Percentiles rank a stretch among this genome's conserved stretches.
These are phyloP conservation scores for Pseudomugil tenellus DNA, from an alignment of 2,797 vertebrate genomes.

Conservation along the genomic window DNA sequence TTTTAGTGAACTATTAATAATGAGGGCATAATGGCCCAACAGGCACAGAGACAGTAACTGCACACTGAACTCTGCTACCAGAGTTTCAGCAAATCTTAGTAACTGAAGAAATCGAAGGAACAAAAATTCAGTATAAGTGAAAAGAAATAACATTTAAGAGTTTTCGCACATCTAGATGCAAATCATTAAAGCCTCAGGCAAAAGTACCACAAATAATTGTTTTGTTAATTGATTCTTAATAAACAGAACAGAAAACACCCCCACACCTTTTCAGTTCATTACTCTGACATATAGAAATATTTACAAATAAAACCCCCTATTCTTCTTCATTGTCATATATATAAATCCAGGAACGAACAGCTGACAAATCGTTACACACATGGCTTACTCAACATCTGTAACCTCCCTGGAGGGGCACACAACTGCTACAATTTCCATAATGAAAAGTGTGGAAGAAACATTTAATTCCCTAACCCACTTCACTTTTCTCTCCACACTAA, in stretches of 20 bases:
- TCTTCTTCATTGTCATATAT: constrained; percentile 41
- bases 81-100: constrained; percentile 12
- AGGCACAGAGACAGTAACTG: constrained; percentile 39
- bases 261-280: background rate
- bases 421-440: constrained; percentile 40
- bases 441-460: constrained; percentile 45
- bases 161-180: background rate
- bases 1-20: constrained; percentile 67
- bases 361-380: constrained; percentile 37
- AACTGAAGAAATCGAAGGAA: background rate
- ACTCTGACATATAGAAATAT: background rate
- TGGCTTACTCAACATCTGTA: constrained; percentile 47
- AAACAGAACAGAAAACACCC: background rate
- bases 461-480: constrained; percentile 26
- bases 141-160: background rate
- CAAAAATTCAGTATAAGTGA: background rate
- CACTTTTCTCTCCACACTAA: background rate
- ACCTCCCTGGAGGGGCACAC: constrained; percentile 14
- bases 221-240: no score
- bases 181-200: background rate
- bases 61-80: constrained; percentile 28
- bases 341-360: constrained; percentile 36
- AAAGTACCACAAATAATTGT: background rate
- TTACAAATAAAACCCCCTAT: constrained; percentile 8
- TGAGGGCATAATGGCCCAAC: constrained; percentile 45